phyloP scores from a whole-genome alignment of 2,113 vertebrate genomes.

The Lethenteron camtschaticum region DNA sequence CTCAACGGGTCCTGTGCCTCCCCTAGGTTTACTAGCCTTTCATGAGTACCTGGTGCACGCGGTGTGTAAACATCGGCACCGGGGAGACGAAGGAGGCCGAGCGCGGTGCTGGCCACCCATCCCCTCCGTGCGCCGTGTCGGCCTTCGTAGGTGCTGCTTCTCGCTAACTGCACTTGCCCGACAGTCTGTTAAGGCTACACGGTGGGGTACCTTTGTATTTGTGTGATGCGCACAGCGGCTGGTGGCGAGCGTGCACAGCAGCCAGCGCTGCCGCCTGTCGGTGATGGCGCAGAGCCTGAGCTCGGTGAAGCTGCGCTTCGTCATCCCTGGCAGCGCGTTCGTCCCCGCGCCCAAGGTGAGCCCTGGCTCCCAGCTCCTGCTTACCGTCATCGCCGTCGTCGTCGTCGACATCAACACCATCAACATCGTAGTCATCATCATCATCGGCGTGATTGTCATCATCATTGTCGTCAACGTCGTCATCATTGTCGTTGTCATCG shows the following conservation, averaged over 20 bases:
- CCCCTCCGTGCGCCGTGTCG: background rate
- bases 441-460: too few species aligned
- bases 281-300: slow-evolving; percentile 81
- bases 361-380: too few species aligned
- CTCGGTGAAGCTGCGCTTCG: slow-evolving; percentile 37
- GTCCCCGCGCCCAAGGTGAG: slow-evolving; percentile 71
- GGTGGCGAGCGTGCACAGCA: slow-evolving; percentile 38
- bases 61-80: background rate
- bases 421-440: too few species aligned
- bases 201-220: background rate
- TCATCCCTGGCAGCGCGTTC: slow-evolving; percentile 67
- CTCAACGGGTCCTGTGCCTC: too few species aligned
- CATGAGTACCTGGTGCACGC: too few species aligned
- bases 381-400: too few species aligned
- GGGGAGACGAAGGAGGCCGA: background rate
- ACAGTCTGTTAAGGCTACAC: background rate
- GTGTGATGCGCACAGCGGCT: slow-evolving; percentile 33
- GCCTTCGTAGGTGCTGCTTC: background rate
- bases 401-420: too few species aligned
- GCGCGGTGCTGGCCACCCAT: background rate
- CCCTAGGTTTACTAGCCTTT: too few species aligned
- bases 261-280: slow-evolving; percentile 62
- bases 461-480: too few species aligned
- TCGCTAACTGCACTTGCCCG: background rate
- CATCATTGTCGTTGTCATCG: too few species aligned